phyloP scores from a whole-genome alignment of 1,140 invertebrate genomes.

The Liolophura sinensis region DNA sequence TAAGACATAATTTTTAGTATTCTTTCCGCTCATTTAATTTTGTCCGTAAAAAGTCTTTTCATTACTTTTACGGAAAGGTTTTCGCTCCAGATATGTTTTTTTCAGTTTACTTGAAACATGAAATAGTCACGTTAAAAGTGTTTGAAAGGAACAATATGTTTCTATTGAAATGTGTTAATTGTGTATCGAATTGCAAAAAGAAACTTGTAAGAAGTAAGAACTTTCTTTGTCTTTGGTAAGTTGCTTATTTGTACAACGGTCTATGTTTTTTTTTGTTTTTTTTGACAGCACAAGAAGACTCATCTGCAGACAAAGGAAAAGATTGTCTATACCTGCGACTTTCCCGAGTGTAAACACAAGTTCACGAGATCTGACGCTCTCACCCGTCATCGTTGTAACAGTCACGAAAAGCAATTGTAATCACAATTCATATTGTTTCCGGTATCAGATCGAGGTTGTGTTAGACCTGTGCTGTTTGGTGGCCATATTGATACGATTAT shows the following conservation, averaged over 20 bases:
- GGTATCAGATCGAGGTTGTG: too few relatives aligned
- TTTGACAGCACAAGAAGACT: constrained; percentile 26
- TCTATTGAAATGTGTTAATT: neutral
- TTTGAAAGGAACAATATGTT: neutral
- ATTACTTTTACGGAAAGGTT: neutral
- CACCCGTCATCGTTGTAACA: constrained; percentile 32
- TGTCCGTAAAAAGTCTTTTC: neutral
- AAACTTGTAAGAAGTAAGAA: neutral
- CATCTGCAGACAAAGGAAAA: constrained; percentile 35
- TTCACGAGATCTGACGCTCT: constrained; percentile 47
- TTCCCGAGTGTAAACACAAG: constrained; percentile 31
- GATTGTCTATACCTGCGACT: constrained; percentile 31
- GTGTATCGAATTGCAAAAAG: neutral
- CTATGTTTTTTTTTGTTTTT: constrained; percentile 5
- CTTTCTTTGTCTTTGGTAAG: neutral
- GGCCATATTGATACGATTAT: too few relatives aligned
- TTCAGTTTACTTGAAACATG: neutral
- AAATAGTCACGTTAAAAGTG: neutral
- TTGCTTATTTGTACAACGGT: too few relatives aligned
- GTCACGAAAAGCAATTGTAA: constrained; percentile 19
- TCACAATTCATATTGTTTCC: too few relatives aligned
- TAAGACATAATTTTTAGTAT: neutral
- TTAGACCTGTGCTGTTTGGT: too few relatives aligned
- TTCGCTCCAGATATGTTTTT: neutral
- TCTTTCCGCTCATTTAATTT: too few relatives aligned